A percentile compares a stretch with the other conserved stretches of the same genome.
Conservation (phyloP, 2,113 vertebrate genomes). For the Cettia cetti region DNA sequence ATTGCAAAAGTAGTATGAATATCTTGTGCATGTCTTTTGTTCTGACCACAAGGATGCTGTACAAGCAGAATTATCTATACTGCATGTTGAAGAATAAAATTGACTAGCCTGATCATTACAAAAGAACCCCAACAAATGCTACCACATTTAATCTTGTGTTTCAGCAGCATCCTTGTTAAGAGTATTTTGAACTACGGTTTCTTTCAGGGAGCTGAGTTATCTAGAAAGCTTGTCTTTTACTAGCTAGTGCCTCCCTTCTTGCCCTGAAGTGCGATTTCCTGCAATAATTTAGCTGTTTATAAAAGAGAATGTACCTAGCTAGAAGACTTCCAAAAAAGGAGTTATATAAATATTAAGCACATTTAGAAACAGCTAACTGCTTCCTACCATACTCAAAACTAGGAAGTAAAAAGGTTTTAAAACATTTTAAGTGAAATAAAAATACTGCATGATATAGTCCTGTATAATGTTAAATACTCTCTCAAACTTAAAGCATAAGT, state of each 20-base stretch:
- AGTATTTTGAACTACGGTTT: not conserved
- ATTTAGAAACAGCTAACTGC: not conserved
- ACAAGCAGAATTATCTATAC: not conserved
- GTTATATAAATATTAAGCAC: constrained; percentile 63
- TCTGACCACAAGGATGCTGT: not conserved
- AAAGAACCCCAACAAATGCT: not conserved
- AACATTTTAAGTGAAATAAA: constrained; percentile 50
- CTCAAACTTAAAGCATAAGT: constrained; percentile 67
- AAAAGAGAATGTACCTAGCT: not conserved
- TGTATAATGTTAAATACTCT: constrained; percentile 64
- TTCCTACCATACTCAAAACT: constrained; percentile 16
- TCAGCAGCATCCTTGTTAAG: not conserved
- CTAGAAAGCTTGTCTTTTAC: not conserved
- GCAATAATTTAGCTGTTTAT: constrained; percentile 32
- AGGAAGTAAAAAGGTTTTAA: constrained; percentile 5
- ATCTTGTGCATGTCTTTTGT: not conserved
- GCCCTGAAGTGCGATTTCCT: not conserved
- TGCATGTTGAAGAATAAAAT: not conserved
- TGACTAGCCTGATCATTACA: not conserved
- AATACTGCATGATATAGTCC: constrained; percentile 65
- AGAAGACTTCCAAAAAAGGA: constrained; percentile 13
- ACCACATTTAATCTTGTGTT: not conserved
- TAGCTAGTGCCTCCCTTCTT: not conserved
- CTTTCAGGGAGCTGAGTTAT: not conserved
- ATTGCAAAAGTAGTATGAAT: not conserved